Conservation (phyloP, 2,888 invertebrate species). For the Scrobipalpa atriplicella region DNA sequence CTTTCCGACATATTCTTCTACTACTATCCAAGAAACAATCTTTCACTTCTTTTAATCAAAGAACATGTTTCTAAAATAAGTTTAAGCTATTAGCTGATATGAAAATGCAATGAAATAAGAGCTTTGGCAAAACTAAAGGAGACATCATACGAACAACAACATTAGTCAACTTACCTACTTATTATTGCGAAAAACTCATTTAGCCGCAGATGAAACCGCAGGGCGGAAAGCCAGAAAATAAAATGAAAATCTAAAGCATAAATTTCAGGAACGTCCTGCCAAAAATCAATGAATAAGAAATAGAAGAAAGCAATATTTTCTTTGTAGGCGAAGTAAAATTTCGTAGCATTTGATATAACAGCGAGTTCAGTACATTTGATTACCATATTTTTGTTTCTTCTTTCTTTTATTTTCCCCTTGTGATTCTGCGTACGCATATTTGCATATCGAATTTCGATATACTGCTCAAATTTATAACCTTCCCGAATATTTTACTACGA, state of each 20-base stretch:
- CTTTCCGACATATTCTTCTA: too few species aligned
- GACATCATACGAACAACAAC: too few species aligned
- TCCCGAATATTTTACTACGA: constrained; percentile 57
- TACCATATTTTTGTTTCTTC: constrained; percentile 73
- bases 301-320: constrained; percentile 37
- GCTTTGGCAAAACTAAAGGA: too few species aligned
- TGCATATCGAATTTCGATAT: constrained; percentile 78
- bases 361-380: constrained; percentile 67
- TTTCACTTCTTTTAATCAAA: too few species aligned
- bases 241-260: not conserved
- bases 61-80: too few species aligned
- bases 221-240: not conserved
- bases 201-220: too few species aligned
- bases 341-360: constrained; percentile 53
- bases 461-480: constrained; percentile 71
- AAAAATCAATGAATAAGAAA: constrained; percentile 32
- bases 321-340: constrained; percentile 46
- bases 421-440: constrained; percentile 68
- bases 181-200: too few species aligned
- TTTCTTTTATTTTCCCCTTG: constrained; percentile 73
- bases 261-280: not conserved
- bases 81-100: too few species aligned
- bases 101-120: too few species aligned
- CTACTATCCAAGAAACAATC: too few species aligned
- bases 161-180: too few species aligned